phyloP scores from a whole-genome alignment of 2,888 invertebrate genomes.

The Trissolcus japonicus region DNA sequence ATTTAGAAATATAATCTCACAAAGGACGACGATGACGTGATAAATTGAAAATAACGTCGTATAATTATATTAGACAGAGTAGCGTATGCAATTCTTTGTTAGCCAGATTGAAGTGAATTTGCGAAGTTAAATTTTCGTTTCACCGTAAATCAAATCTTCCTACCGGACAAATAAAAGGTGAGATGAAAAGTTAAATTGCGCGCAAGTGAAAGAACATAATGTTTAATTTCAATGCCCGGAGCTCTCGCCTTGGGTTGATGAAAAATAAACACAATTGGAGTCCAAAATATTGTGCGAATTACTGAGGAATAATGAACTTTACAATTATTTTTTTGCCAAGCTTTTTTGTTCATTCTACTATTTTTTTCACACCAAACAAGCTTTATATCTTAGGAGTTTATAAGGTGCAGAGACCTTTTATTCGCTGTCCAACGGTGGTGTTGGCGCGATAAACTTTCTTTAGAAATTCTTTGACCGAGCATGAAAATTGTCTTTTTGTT shows the following conservation, averaged over 20 bases:
- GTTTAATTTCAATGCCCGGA: constrained; percentile 55
- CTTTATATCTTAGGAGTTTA: constrained; percentile 32
- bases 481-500: constrained; percentile 29
- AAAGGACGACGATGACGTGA: constrained; percentile 27
- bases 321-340: constrained; percentile 45
- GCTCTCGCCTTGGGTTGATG: constrained; percentile 37
- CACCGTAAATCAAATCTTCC: too few relatives aligned
- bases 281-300: constrained; percentile 56
- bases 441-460: constrained; percentile 45
- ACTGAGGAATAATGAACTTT: constrained; percentile 53
- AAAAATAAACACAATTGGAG: constrained; percentile 57
- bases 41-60: constrained; percentile 57
- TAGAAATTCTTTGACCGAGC: constrained; percentile 28
- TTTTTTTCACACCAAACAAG: constrained; percentile 39
- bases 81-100: constrained; percentile 14
- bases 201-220: constrained; percentile 41
- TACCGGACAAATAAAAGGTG: too few relatives aligned
- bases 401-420: too few relatives aligned
- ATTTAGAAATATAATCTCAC: constrained; percentile 44
- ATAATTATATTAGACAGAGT: constrained; percentile 44
- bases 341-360: too few relatives aligned
- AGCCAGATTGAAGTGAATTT: too few relatives aligned
- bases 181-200: constrained; percentile 8
- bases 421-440: too few relatives aligned
- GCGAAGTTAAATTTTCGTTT: too few relatives aligned